phyloP scores from a whole-genome alignment of 2,888 invertebrate genomes.

The Papilio elwesi region DNA sequence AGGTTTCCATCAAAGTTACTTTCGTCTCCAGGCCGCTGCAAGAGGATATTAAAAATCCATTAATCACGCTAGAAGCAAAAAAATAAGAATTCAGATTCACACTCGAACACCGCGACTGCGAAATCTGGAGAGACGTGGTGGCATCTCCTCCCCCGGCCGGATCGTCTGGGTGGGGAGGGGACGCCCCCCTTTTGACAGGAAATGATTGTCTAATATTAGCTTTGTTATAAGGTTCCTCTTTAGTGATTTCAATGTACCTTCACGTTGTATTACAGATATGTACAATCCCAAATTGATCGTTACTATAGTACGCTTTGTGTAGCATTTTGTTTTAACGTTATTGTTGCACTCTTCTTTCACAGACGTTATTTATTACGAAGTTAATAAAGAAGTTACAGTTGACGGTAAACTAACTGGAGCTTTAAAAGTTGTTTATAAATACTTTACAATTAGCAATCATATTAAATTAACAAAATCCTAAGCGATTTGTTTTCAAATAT shows the following conservation, averaged over 20 bases:
- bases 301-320: not conserved
- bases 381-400: not conserved
- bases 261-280: slow-evolving; percentile 39
- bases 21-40: slow-evolving; percentile 67
- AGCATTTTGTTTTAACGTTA: too few relatives aligned
- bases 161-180: slow-evolving; percentile 62
- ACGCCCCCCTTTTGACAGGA: slow-evolving; percentile 80
- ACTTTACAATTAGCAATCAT: not conserved
- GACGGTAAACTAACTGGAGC: not conserved
- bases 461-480: not conserved
- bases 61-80: slow-evolving; percentile 73
- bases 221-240: slow-evolving; percentile 82
- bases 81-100: slow-evolving; percentile 80
- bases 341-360: not conserved
- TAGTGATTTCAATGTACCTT: slow-evolving; percentile 62
- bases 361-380: not conserved
- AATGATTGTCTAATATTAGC: slow-evolving; percentile 84
- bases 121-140: slow-evolving; percentile 80
- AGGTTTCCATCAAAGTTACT: slow-evolving; percentile 65
- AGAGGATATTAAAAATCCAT: slow-evolving; percentile 81
- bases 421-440: not conserved
- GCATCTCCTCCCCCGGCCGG: slow-evolving; percentile 64
- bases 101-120: slow-evolving; percentile 75
- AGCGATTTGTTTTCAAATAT: not conserved
- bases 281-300: slow-evolving; percentile 24